Conservation (phyloP, 1,140 invertebrate genomes). For the Dendrolimus kikuchii region DNA sequence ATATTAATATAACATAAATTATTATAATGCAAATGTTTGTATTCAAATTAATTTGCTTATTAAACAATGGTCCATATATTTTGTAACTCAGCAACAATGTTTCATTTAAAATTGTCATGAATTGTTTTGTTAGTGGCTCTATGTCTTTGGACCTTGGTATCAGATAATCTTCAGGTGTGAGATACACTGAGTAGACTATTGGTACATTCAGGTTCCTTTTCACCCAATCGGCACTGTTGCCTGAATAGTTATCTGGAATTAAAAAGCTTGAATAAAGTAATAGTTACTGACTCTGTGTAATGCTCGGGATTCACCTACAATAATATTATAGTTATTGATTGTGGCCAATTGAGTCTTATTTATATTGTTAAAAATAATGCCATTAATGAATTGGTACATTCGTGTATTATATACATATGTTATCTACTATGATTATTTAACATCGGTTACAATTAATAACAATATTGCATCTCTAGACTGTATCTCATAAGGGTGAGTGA, state of each 20-base stretch:
- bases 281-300: neutral
- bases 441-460: too few species aligned
- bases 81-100: constrained; percentile 34
- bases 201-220: constrained; percentile 51
- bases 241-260: constrained; percentile 51
- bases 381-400: too few species aligned
- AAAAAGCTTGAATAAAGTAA: neutral
- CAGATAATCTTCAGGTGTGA: constrained; percentile 29
- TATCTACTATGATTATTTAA: too few species aligned
- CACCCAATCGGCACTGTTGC: constrained; percentile 56
- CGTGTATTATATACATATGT: too few species aligned
- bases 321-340: too few species aligned
- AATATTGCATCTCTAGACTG: too few species aligned
- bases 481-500: too few species aligned
- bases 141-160: constrained; percentile 29
- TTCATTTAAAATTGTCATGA: constrained; percentile 36
- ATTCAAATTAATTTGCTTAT: constrained; percentile 10
- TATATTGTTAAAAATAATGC: too few species aligned
- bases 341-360: too few species aligned
- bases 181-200: constrained; percentile 42
- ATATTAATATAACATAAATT: neutral
- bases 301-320: too few species aligned
- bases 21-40: neutral
- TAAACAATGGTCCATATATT: constrained; percentile 52
- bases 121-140: constrained; percentile 21